A percentile compares a stretch with the other conserved stretches of the same genome.
These are phyloP conservation scores for Rhaphigaster nebulosa DNA, from an alignment of 2,888 invertebrate genomes.

Conservation along the genomic window DNA sequence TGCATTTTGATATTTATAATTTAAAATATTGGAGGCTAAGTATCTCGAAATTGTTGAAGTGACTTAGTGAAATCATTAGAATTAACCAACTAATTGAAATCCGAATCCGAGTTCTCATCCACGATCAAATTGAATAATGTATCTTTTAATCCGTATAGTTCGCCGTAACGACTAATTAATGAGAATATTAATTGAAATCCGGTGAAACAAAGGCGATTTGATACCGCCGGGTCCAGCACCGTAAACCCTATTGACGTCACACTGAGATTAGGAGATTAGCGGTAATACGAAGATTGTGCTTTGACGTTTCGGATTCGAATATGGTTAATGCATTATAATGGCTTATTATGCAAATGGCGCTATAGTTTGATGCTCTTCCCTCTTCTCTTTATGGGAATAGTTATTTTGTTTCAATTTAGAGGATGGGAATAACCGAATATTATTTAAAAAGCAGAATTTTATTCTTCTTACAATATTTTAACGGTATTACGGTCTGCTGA, in stretches of 20 bases:
- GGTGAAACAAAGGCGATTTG: not conserved
- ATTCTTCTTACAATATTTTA: no score
- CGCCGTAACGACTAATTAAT: not conserved
- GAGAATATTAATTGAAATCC: not conserved
- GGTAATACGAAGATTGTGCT: not conserved
- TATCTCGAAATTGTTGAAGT: not conserved
- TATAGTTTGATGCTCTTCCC: not conserved
- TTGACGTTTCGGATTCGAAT: not conserved
- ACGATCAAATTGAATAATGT: not conserved
- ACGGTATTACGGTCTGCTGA: no score
- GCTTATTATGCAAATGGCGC: not conserved
- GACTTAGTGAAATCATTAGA: not conserved
- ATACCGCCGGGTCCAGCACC: not conserved
- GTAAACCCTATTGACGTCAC: conserved; percentile 1
- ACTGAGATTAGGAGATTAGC: not conserved
- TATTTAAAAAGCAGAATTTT: no score
- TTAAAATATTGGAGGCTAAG: no score
- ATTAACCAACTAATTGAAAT: not conserved
- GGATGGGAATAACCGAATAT: no score
- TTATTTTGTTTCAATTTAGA: no score
- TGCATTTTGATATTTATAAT: no score
- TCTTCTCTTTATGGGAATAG: no score
- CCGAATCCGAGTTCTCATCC: not conserved
- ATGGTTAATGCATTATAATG: not conserved
- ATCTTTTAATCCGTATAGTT: not conserved